phyloP scores from a whole-genome alignment of 2,888 invertebrate genomes.

The Tillus elongatus region DNA sequence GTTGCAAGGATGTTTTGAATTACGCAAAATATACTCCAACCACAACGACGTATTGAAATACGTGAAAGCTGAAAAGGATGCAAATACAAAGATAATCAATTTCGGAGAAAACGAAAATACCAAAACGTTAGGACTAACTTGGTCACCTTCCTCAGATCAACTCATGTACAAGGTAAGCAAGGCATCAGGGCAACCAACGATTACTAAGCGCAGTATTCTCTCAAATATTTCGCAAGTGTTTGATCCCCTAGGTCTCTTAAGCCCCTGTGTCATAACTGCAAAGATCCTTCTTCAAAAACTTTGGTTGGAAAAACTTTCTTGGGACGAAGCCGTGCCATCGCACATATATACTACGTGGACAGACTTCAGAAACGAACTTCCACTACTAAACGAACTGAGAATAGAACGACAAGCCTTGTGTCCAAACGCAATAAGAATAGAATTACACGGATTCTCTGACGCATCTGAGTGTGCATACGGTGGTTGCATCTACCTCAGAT shows the following conservation, averaged over 20 bases:
- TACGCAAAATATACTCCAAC: not conserved
- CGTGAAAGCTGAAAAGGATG: not conserved
- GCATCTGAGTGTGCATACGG: not conserved
- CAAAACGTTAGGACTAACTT: not conserved
- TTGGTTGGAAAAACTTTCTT: not conserved
- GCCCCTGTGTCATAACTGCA: not conserved
- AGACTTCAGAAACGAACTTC: not conserved
- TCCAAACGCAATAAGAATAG: not conserved
- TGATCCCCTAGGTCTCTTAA: constrained; percentile 2
- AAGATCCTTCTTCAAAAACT: not conserved
- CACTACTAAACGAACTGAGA: not conserved
- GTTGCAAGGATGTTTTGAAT: not conserved
- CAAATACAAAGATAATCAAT: not conserved
- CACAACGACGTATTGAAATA: not conserved
- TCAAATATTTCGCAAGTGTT: not conserved
- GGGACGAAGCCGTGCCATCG: not conserved
- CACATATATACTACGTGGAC: not conserved
- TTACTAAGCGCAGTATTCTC: not conserved
- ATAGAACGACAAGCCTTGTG: not conserved
- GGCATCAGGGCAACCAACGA: not conserved
- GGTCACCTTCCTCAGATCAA: not conserved
- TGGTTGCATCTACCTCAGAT: not conserved
- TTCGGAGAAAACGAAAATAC: not conserved
- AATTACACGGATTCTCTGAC: constrained; percentile 1
- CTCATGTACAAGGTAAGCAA: not conserved